phyloP scores from a whole-genome alignment of 92 coral and sea anemone species.

The Diadumene lineata region DNA sequence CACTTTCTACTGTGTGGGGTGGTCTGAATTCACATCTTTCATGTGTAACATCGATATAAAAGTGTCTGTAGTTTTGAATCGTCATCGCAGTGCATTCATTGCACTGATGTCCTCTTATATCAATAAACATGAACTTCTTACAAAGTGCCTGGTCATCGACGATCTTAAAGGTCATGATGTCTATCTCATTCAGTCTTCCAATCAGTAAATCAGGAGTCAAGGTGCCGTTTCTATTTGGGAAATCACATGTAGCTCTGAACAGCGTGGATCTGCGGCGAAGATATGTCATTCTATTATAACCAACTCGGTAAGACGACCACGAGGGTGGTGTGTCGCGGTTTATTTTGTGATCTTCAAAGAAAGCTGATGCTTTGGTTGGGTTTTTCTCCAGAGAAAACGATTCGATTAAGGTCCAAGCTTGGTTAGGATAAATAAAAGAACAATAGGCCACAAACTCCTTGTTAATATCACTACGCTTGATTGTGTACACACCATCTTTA shows the following conservation, averaged over 20 bases:
- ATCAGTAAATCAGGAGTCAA: constrained; percentile 16
- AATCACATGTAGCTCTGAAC: constrained; percentile 39
- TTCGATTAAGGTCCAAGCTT: constrained; percentile 32
- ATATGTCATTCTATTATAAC: constrained; percentile 13
- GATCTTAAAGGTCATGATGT: background rate
- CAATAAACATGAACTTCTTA: background rate
- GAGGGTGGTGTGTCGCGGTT: background rate
- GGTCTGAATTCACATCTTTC: background rate
- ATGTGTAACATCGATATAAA: background rate
- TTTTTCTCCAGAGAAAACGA: constrained; percentile 25
- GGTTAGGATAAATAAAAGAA: constrained; percentile 13
- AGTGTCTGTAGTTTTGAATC: background rate
- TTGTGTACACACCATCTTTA: constrained; percentile 6
- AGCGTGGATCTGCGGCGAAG: constrained; percentile 1
- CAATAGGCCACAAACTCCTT: constrained; percentile 21
- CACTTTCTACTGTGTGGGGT: background rate
- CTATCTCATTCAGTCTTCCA: constrained; percentile 14
- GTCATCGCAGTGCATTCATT: background rate
- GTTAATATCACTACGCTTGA: background rate
- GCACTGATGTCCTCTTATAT: constrained; percentile 17
- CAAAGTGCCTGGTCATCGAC: constrained; percentile 10
- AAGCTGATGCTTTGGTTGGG: background rate
- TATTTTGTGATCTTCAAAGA: background rate
- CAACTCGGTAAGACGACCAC: constrained; percentile 22
- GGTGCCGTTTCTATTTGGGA: background rate